phyloP scores from a whole-genome alignment of 2,113 vertebrate species.

The Corythornis cristatus region DNA sequence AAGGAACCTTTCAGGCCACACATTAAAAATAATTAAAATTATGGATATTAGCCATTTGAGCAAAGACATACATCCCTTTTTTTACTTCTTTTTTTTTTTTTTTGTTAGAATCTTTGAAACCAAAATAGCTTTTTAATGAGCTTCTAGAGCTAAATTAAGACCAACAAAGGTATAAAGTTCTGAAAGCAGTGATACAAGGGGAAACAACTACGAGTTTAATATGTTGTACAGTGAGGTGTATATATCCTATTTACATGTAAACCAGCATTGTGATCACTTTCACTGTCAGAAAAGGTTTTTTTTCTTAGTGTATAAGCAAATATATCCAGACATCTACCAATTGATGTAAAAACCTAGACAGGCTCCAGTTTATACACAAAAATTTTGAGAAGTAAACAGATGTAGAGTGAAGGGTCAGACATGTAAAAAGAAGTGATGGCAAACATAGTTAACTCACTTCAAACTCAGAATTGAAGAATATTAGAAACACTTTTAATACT shows the following conservation, averaged over 20 bases:
- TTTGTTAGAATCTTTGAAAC: neutral
- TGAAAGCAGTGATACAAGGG: neutral
- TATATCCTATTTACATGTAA: neutral
- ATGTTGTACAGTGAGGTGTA: neutral
- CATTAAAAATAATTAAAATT: neutral
- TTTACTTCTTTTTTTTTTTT: neutral
- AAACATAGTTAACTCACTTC: neutral
- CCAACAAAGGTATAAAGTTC: neutral
- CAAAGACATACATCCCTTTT: neutral
- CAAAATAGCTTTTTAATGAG: neutral
- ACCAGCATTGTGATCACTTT: neutral
- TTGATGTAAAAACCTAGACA: neutral
- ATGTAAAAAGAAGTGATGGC: neutral
- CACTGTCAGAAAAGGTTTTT: neutral
- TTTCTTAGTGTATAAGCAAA: neutral
- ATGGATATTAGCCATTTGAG: neutral
- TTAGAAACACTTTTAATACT: neutral
- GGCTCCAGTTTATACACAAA: neutral
- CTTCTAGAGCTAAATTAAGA: neutral
- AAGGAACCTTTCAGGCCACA: neutral
- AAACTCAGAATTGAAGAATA: neutral
- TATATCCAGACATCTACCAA: neutral
- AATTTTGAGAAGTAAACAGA: neutral
- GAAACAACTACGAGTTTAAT: neutral
- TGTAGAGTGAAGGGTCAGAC: neutral